Conservation (phyloP, 2,797 vertebrate genomes). For the Chrysocyon brachyurus region DNA sequence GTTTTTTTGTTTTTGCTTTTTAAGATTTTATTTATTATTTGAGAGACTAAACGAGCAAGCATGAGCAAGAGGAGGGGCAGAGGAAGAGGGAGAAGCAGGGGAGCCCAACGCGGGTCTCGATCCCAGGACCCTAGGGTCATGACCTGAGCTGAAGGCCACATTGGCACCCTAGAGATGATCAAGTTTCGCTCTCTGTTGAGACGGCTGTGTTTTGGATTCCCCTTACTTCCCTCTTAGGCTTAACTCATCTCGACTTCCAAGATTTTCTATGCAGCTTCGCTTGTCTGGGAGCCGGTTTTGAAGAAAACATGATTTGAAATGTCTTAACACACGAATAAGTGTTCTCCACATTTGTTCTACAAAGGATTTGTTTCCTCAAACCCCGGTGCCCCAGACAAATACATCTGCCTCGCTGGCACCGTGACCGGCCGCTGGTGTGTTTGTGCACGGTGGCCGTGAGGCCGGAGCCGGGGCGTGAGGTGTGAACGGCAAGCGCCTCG, state of each 20-base stretch:
- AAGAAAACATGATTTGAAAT: slow-evolving; percentile 22
- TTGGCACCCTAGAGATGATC: not conserved
- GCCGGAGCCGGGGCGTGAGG: not conserved
- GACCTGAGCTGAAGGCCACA: too few relatives aligned
- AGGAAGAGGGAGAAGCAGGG: too few relatives aligned
- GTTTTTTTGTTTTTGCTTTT: too few relatives aligned
- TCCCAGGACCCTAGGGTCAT: too few relatives aligned
- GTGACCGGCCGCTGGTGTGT: not conserved
- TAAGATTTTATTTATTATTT: too few relatives aligned
- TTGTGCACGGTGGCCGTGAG: not conserved
- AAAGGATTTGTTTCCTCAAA: not conserved
- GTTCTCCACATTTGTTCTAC: not conserved
- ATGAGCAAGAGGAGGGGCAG: too few relatives aligned
- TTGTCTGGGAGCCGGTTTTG: not conserved
- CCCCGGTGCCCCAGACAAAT: slow-evolving; percentile 28
- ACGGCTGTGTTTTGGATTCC: not conserved
- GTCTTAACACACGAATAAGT: not conserved
- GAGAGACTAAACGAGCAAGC: too few relatives aligned
- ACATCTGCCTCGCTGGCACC: not conserved
- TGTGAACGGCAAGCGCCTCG: not conserved
- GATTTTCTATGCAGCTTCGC: not conserved
- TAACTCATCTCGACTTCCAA: not conserved
- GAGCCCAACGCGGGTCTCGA: too few relatives aligned
- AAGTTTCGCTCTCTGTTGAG: too few relatives aligned
- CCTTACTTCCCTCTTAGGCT: not conserved